phyloP scores from a whole-genome alignment of 2,113 vertebrate genomes.

The Platycercus adscitus region DNA sequence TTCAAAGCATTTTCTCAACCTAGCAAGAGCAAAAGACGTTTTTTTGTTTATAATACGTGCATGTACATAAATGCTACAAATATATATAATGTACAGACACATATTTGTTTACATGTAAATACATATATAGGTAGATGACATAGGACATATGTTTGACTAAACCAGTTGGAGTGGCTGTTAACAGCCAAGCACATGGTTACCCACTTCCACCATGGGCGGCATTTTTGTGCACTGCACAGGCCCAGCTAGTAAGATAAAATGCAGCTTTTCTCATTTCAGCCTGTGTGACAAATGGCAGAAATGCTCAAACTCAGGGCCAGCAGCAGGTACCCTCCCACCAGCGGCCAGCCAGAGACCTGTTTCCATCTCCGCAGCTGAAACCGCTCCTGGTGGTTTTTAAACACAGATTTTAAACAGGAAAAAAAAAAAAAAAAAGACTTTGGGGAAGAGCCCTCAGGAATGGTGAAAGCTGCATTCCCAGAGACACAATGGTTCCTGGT shows the following conservation, averaged over 20 bases:
- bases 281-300: neutral
- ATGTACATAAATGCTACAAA: neutral
- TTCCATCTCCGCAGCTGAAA: neutral
- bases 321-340: neutral
- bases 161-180: neutral
- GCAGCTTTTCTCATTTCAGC: neutral
- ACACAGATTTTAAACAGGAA: neutral
- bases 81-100: too few relatives aligned
- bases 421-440: neutral
- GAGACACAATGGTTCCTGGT: fast-evolving
- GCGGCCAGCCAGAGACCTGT: neutral
- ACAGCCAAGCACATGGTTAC: neutral
- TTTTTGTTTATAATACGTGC: neutral
- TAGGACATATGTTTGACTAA: neutral
- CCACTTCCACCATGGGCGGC: neutral
- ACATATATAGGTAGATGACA: neutral
- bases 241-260: neutral
- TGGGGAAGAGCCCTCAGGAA: neutral
- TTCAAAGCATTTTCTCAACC: neutral
- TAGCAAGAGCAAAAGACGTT: neutral
- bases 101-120: neutral
- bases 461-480: neutral
- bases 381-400: too few relatives aligned
- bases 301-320: neutral
- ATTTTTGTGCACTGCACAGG: neutral